Evolutionary conservation across 2,888 invertebrate genomes (phyloP).

Genomic region (Fragum whitleyi): DNA sequence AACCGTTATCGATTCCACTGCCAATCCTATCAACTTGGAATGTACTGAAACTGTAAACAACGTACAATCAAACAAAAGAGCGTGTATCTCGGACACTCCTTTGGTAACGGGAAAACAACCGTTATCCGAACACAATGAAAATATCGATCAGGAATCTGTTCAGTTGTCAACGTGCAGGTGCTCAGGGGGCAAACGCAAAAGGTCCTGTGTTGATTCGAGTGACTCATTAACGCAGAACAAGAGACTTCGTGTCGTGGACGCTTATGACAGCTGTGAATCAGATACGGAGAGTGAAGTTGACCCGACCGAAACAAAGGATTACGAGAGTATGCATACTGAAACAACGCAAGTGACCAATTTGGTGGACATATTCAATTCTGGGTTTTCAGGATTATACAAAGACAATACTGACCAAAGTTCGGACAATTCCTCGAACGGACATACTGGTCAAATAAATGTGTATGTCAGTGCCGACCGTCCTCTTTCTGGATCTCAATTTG

Average conservation of each 20-base stretch:
- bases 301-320: slow-evolving; percentile 26
- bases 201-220: slow-evolving; percentile 52
- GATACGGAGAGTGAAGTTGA: slow-evolving; percentile 51
- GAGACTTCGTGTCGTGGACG: slow-evolving; percentile 60
- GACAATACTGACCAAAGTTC: slow-evolving; percentile 34
- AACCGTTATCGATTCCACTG: not conserved
- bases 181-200: slow-evolving; percentile 64
- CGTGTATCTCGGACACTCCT: slow-evolving; percentile 12
- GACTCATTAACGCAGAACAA: slow-evolving; percentile 57
- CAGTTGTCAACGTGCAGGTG: slow-evolving; percentile 59
- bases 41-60: not conserved
- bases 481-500: slow-evolving; percentile 57
- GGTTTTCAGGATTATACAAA: slow-evolving; percentile 76
- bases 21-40: slow-evolving; percentile 1
- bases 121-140: slow-evolving; percentile 54
- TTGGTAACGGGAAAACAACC: slow-evolving; percentile 53
- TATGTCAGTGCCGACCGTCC: slow-evolving; percentile 63
- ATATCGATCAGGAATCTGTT: slow-evolving; percentile 49
- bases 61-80: slow-evolving; percentile 21
- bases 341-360: slow-evolving; percentile 79
- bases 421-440: slow-evolving; percentile 14
- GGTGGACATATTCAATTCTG: slow-evolving; percentile 81
- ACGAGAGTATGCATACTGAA: slow-evolving; percentile 76
- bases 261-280: slow-evolving; percentile 50
- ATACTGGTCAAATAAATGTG: slow-evolving; percentile 51